Evolutionary conservation across 2,797 vertebrate genomes (phyloP), one percentile per base, ranked within the genome.

Genomic region (Diplodus puntazzo): DNA sequence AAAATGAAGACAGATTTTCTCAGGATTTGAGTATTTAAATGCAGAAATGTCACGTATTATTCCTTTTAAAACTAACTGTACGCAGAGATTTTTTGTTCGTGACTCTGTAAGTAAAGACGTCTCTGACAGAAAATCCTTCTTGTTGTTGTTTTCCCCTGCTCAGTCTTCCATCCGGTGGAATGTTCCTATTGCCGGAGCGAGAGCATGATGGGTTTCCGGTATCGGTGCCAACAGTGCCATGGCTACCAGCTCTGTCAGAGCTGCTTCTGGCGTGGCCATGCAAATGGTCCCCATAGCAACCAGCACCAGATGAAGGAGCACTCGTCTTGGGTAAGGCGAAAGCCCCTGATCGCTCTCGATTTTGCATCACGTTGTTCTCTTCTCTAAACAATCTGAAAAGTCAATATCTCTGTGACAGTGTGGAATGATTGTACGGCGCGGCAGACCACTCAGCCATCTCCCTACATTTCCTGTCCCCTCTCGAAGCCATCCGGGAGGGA

Each of bases 301-400:
- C 98, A 99, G 91, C 98, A 99, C 89, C 98, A 99, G 95, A 99
- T 99, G 98, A 99, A 99, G 95, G 98, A 99, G 93, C 98, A 99
- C 79, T 99, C 98, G 2, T 99, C 98, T 0, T 99, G 98, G 98
- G 98, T 99, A 95, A 94, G 92, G 60, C 46, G 78, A 64, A 30
- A 20, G 49, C 53, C 50, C 39, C 16, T 5, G 45, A 75, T 76
- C 30, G 12, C 63, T 78, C 73, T 52, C 42, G 25, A 10, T 81
- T 63, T 77, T 34, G 64, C 60, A 21, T n/a, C 1, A 0, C 9
- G 69, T 39, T 67, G 55, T 69, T 60, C 18, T 70, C 30, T 39
- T 79, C 58, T 73, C 18, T 2, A 42, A 65, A 65, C 57, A 69
- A 58, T 64, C 77, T 5, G 43, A 69, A 66, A 63, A 75, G 77